Percentiles rank a stretch among this genome's conserved stretches.
Conservation (phyloP, 1,140 invertebrate species). For the Pseudomyrmex dendroicus region DNA sequence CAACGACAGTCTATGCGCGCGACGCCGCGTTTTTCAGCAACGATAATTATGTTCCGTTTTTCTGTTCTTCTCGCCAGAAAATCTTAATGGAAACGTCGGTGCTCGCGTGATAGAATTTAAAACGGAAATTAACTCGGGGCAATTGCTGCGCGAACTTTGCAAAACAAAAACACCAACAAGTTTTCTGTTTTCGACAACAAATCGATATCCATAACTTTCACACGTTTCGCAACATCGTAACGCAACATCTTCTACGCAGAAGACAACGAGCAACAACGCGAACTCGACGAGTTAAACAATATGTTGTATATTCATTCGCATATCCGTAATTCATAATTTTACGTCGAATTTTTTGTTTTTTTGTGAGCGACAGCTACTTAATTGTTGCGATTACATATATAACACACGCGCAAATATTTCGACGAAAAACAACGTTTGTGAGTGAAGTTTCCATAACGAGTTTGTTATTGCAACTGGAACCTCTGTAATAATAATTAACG, state of each 20-base stretch:
- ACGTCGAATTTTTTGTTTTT: neutral
- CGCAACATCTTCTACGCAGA: neutral
- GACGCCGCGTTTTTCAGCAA: slow-evolving; percentile 35
- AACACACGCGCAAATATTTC: neutral
- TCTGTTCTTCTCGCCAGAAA: slow-evolving; percentile 40
- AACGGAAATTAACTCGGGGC: slow-evolving; percentile 46
- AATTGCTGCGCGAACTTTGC: slow-evolving; percentile 27
- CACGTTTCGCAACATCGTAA: slow-evolving; percentile 11
- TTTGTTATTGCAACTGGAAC: too few relatives aligned
- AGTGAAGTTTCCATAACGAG: neutral
- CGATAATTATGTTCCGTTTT: slow-evolving; percentile 57
- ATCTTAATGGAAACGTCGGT: slow-evolving; percentile 60
- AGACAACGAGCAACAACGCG: neutral
- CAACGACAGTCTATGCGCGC: neutral
- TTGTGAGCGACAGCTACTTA: neutral
- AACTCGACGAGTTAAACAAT: neutral
- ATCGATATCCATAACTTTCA: slow-evolving; percentile 17
- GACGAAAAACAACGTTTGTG: neutral
- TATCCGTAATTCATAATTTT: too few relatives aligned
- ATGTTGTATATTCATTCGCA: neutral
- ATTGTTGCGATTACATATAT: too few relatives aligned
- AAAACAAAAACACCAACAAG: slow-evolving; percentile 35
- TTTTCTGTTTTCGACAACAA: slow-evolving; percentile 35
- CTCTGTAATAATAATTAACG: too few relatives aligned
- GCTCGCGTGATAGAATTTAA: slow-evolving; percentile 57